Base-by-base conservation (phyloP, 2,888 invertebrate species). In the Cenopis cana region DNA sequence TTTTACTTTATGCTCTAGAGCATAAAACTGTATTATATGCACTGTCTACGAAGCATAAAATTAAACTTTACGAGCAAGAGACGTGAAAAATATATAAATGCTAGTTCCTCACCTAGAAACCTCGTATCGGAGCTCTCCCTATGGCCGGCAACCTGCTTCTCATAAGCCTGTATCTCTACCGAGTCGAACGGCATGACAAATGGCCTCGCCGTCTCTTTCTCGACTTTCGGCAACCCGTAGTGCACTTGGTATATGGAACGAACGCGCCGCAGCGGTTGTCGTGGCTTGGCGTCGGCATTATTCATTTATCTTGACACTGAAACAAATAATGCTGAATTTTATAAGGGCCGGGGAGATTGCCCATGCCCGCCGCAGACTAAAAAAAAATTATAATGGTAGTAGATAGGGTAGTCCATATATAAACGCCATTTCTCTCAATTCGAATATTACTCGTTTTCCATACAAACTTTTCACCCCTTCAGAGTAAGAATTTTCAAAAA, bases 241-340 rank as follows among this genome's bases (percentile, higher is more conserved):
- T 93, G 93, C 29, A 85, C 84, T 78, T 87, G 88, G 78, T 85
- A 88, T 60, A 92, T 92, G 5, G 93, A 92, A 54, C 91, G 85
- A 79, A 87, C 85, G n/a, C 87, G 83, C 5, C 88, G 88, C 18
- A 79, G 33, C 38, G 73, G 60, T 67, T 68, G 77, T 46, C 78
- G 77, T 33, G 76, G 60, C 60, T 78, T 82, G 11, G 76, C 74
- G 9, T 77, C 76, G 49, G 79, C 91, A 89, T 92, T 83, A 87
- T 85, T 90, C 93, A 93, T 93, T 85, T 87, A 90, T 77, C 76
- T 73, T 52, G 24, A n/a, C 14, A 74, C 79, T 88, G 88, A 82
- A 6, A 80, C 12, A 17, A 82, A 69, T 1, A 75, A 33, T 29
- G 36, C 56, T 33, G 33, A 46, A 69, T 68, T 29, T 55, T 29